These are phyloP conservation scores for Phorcus lineatus DNA, from an alignment of 2,888 invertebrate genomes.

Conservation along the genomic window DNA sequence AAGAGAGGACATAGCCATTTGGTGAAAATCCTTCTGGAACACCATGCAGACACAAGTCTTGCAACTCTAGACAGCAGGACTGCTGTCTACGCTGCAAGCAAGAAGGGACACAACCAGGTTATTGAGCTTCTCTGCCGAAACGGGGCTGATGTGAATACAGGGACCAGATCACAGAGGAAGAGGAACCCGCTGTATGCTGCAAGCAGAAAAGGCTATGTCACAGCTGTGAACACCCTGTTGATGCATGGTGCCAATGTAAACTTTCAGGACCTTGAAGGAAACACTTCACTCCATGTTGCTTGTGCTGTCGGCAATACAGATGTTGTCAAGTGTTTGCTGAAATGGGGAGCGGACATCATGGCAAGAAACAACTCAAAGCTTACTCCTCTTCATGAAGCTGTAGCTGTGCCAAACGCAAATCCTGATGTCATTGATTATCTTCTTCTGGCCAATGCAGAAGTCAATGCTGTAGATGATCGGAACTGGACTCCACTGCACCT, in stretches of 20 bases:
- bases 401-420: background rate
- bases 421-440: background rate
- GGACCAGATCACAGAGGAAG: background rate
- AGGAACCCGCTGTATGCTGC: slow-evolving; percentile 5
- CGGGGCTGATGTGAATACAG: background rate
- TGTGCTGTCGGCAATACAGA: background rate
- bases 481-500: slow-evolving; percentile 12
- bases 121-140: background rate
- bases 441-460: background rate
- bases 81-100: slow-evolving; percentile 9
- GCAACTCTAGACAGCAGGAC: background rate
- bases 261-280: background rate
- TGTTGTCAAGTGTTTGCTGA: slow-evolving; percentile 3
- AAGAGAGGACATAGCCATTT: background rate
- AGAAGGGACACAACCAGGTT: background rate
- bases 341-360: slow-evolving; percentile 14
- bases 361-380: background rate
- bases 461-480: background rate
- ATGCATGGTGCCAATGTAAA: background rate
- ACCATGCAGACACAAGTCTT: slow-evolving; percentile 1
- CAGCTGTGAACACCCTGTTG: background rate
- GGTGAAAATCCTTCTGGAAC: slow-evolving; percentile 4
- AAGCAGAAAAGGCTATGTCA: background rate
- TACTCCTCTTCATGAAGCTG: slow-evolving; percentile 6
- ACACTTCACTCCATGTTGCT: slow-evolving; percentile 2